These are phyloP conservation scores for Gymnoscelis rufifasciata DNA, from an alignment of 2,888 invertebrate species.

Conservation along the genomic window DNA sequence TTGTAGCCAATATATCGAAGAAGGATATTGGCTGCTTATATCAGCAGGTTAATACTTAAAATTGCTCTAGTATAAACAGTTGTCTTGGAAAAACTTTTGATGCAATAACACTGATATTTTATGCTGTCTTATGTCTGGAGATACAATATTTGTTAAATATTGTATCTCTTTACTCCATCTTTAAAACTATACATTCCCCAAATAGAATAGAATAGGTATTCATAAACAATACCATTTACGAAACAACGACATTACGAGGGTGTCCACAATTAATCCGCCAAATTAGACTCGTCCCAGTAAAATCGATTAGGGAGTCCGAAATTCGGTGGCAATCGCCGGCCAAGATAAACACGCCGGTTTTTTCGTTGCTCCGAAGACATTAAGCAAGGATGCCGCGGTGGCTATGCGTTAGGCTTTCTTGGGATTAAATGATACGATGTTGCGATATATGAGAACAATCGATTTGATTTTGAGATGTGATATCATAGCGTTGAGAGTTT, in stretches of 20 bases:
- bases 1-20: no score
- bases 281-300: conserved; percentile 72
- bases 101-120: no score
- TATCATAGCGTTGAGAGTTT: no score
- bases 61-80: no score
- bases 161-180: no score
- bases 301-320: conserved; percentile 70
- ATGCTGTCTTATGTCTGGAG: no score
- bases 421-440: conserved; percentile 1
- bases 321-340: conserved; percentile 59
- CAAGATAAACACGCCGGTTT: conserved; percentile 78
- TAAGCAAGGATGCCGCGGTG: conserved; percentile 71
- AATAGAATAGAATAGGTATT: not conserved
- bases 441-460: conserved; percentile 12
- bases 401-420: conserved; percentile 28
- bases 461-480: conserved; percentile 18
- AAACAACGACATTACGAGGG: conserved; percentile 46
- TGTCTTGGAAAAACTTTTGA: no score
- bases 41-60: no score
- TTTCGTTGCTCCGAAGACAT: conserved; percentile 74
- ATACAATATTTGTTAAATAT: no score
- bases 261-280: conserved; percentile 75
- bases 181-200: no score
- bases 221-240: conserved; percentile 69
- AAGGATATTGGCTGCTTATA: no score